Evolutionary conservation across 1,140 invertebrate species (phyloP).

Genomic region (Drosophila melanogaster): DNA sequence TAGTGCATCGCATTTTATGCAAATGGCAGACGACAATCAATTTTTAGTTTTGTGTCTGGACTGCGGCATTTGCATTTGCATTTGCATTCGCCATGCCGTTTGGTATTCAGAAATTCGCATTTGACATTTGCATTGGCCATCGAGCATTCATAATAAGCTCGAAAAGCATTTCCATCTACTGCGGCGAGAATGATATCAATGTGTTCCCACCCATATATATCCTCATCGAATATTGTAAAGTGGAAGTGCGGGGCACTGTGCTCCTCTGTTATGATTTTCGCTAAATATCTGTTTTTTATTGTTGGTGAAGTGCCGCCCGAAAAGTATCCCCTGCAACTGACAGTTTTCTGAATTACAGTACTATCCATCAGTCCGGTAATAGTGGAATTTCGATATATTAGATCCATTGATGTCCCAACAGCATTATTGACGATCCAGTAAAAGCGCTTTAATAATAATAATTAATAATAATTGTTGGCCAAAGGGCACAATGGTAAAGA

Average conservation of each 20-base stretch:
- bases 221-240: slow-evolving; percentile 4
- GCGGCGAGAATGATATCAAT: slow-evolving; percentile 43
- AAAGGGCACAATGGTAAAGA: too few species aligned
- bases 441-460: too few species aligned
- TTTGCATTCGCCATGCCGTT: slow-evolving; percentile 41
- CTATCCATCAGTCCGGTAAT: slow-evolving; percentile 5
- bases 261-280: slow-evolving; percentile 31
- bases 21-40: slow-evolving; percentile 69
- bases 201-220: background rate
- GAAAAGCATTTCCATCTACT: slow-evolving; percentile 39
- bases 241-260: slow-evolving; percentile 7
- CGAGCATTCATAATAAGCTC: slow-evolving; percentile 15
- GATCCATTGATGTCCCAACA: background rate
- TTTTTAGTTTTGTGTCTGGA: slow-evolving; percentile 53
- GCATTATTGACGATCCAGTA: background rate
- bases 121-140: slow-evolving; percentile 35
- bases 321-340: slow-evolving; percentile 9
- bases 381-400: background rate
- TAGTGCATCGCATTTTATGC: slow-evolving; percentile 57
- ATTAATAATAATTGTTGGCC: too few species aligned
- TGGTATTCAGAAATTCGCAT: slow-evolving; percentile 33
- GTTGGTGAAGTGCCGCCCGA: background rate
- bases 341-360: slow-evolving; percentile 25
- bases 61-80: slow-evolving; percentile 8
- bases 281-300: slow-evolving; percentile 14